Evolutionary conservation across 2,888 invertebrate species (phyloP).

Genomic region (Acanthosepion lycidas): DNA sequence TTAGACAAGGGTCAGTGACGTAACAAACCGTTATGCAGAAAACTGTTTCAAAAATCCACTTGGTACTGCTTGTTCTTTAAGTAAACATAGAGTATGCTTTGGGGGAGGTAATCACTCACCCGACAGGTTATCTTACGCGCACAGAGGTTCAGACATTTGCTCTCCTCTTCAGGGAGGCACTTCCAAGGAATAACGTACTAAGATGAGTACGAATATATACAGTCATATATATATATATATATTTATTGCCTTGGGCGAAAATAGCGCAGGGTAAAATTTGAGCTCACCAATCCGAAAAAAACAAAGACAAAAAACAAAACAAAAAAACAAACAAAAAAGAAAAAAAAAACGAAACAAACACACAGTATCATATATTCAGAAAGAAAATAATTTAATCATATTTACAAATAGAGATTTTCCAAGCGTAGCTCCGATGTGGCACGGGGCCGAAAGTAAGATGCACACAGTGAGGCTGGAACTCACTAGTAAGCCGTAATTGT

Average conservation of each 20-base stretch:
- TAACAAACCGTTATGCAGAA: constrained; percentile 11
- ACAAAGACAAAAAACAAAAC: too few relatives aligned
- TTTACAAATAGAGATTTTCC: too few relatives aligned
- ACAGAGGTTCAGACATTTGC: not conserved
- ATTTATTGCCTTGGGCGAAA: not conserved
- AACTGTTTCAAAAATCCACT: not conserved
- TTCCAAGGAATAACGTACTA: not conserved
- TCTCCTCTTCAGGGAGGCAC: not conserved
- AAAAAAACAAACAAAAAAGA: too few relatives aligned
- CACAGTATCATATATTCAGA: too few relatives aligned
- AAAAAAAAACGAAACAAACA: too few relatives aligned
- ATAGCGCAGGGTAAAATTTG: too few relatives aligned
- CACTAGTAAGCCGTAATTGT: too few relatives aligned
- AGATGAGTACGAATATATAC: not conserved
- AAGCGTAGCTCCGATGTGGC: too few relatives aligned
- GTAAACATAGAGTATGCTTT: not conserved
- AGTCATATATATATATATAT: not conserved
- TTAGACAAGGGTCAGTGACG: constrained; percentile 14
- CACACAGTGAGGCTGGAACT: too few relatives aligned
- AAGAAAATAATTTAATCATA: too few relatives aligned
- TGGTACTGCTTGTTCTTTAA: not conserved
- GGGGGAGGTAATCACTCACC: not conserved
- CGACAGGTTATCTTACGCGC: not conserved
- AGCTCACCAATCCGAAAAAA: too few relatives aligned
- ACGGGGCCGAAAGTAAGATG: too few relatives aligned